phyloP scores from a whole-genome alignment of 1,140 invertebrate genomes.

The Chrysoperla carnea region DNA sequence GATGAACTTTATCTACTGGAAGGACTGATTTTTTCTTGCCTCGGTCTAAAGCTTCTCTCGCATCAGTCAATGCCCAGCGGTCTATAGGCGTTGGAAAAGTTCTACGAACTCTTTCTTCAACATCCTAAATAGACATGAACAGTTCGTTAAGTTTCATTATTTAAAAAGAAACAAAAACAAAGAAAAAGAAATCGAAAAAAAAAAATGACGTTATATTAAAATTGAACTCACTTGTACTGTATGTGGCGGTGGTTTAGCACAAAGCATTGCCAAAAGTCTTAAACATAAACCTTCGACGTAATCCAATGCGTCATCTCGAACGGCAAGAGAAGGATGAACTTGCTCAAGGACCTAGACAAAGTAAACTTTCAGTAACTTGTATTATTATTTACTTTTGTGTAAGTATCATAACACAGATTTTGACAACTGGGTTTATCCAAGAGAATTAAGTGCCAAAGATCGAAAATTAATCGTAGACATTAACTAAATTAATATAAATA shows the following conservation, averaged over 20 bases:
- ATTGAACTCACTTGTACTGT: conserved; percentile 37
- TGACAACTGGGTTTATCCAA: neutral
- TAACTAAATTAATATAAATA: neutral
- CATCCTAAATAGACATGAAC: conserved; percentile 36
- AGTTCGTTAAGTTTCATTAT: neutral
- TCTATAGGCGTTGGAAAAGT: conserved; percentile 89
- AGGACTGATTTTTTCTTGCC: conserved; percentile 64
- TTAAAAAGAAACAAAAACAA: neutral
- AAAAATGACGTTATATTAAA: too few relatives aligned
- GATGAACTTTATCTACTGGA: conserved; percentile 82
- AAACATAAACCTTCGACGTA: conserved; percentile 87
- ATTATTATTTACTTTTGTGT: conserved; percentile 3
- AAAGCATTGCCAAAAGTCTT: conserved; percentile 72
- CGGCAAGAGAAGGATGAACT: conserved; percentile 72
- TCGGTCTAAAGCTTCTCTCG: conserved; percentile 64
- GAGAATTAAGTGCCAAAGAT: neutral
- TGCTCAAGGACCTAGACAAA: conserved; percentile 65
- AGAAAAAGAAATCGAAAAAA: neutral
- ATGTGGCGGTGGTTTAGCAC: conserved; percentile 63
- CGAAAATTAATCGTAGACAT: neutral
- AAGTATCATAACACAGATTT: neutral
- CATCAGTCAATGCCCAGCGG: conserved; percentile 79
- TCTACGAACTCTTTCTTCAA: conserved; percentile 78
- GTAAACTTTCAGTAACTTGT: conserved; percentile 3
- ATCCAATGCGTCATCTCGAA: conserved; percentile 76